Evolutionary conservation across 2,797 vertebrate genomes (phyloP).

Genomic region (Sebastes alutus): DNA sequence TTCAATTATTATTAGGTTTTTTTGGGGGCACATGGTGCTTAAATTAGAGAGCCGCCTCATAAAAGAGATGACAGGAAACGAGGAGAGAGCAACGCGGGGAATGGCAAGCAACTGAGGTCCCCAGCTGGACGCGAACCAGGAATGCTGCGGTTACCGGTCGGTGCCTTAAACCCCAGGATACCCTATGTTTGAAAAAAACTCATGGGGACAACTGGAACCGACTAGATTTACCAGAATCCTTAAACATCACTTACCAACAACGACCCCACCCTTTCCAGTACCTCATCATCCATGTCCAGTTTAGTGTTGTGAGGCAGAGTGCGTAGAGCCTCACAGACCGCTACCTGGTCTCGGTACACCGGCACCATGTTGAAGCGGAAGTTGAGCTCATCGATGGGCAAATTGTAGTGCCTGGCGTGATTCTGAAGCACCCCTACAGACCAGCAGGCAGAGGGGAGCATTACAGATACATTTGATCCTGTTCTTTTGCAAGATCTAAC

Average conservation of each 20-base stretch:
- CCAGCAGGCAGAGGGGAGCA: not conserved
- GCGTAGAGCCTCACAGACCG: slow-evolving; percentile 78
- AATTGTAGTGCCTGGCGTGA: slow-evolving; percentile 86
- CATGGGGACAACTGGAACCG: not conserved
- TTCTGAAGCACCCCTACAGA: slow-evolving; percentile 87
- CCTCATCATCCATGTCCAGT: slow-evolving; percentile 84
- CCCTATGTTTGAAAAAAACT: not conserved
- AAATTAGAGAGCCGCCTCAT: not conserved
- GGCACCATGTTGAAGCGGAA: slow-evolving; percentile 86
- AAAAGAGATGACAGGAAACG: not conserved
- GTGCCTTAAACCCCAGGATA: not conserved
- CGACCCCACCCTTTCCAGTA: slow-evolving; percentile 30
- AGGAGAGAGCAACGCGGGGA: not conserved
- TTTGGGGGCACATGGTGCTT: not conserved
- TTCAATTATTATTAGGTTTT: not conserved
- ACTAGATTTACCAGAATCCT: not conserved
- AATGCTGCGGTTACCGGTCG: not conserved
- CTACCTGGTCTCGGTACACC: slow-evolving; percentile 82
- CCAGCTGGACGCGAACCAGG: not conserved
- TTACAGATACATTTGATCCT: not conserved
- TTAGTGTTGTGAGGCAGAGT: slow-evolving; percentile 63
- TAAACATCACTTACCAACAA: not conserved
- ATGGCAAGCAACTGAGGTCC: not conserved
- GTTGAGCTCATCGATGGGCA: slow-evolving; percentile 89
- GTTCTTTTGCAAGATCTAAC: not conserved